Evolutionary conservation across 1,140 invertebrate genomes (phyloP), one percentile per base, ranked within the genome.

Genomic region (Tetranychus cinnabarinus): DNA sequence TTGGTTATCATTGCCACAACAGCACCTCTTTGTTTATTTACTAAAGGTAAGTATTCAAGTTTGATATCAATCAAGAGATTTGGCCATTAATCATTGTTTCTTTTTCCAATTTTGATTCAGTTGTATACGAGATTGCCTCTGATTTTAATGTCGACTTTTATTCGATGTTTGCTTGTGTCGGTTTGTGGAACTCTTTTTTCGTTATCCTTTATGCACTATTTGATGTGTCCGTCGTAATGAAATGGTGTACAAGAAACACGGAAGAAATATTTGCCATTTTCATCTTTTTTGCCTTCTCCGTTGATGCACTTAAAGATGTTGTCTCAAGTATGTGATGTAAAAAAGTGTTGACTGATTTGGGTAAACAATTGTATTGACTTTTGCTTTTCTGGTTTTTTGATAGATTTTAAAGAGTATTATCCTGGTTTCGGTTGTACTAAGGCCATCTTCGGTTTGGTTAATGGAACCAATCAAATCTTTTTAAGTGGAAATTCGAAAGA

Each of bases 191-290:
- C 65, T 67, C 72, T 52, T 67, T 75, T 56, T 77, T 78, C 63
- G 68, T 78, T 15, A 66, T 77, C 42, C 61, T 78, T 6, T 78
- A 76, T 65, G 67, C 74, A 7, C 60, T 73, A 31, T 71, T 73
- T n/a, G 74, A 75, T 65, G 65, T 75, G 48, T 74, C 72, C 61
- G 72, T 72, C 61, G 63, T 78, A n/a, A 77, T 77, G 75, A 72
- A 72, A 65, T 74, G 71, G 65, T 59, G 57, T 68, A 72, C 59
- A 63, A 74, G 74, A 65, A 77, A 74, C 4, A 75, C 74, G 42
- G 77, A 78, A 65, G 76, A 77, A 67, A 77, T 77, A 64, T 78
- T 77, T 67, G 75, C 75, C 33, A 58, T 76, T 7, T 77, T 77
- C 66, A 75, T 76, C 37, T 72, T 75, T 31, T 72, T 77, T 61